Evolutionary conservation across 2,888 invertebrate genomes (phyloP), one percentile per base, ranked within the genome.

Genomic region (Eudemis profundana): DNA sequence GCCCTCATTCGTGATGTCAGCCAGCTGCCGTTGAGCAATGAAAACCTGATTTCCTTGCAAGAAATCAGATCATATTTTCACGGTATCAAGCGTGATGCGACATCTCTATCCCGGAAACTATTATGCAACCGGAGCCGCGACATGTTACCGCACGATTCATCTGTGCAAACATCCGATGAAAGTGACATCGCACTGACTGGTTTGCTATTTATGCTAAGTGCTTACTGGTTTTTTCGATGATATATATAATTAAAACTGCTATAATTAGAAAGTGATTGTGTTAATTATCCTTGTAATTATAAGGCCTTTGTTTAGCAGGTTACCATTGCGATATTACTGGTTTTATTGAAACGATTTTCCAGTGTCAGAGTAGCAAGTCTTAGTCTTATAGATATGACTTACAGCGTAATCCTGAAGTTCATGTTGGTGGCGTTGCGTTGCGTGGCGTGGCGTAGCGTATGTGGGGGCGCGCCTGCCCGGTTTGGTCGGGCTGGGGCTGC

Each of bases 1-100:
- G 91, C 85, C 88, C 89, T 84, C 89, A 89, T 89, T 90, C 87
- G 87, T 88, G 89, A 85, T 87, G 87, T 84, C 86, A 86, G 86
- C 76, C 77, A 75, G 78, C 81, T 82, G 82, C 74, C 74, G 82
- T 90, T 90, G 85, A 77, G 90, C 84, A 90, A 90, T 84, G 81
- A 84, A 86, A 88, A 89, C 87, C 83, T 84, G 86, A 87, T 89
- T 90, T 90, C 86, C 87, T 84, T 85, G 84, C 79, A 74, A 85
- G 80, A 86, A 88, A 89, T 84, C 80, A 79, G 83, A 87, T 85
- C 80, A 77, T 76, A 83, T 85, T 84, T 83, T 86, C 80, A 76
- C 82, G 77, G 78, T 76, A 80, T 83, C 73, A 68, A 70, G 72
- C 72, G 72, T 68, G 67, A 74, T 72, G 74, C 71, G 73, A 66